Evolutionary conservation across 1,140 invertebrate genomes (phyloP), one percentile per base, ranked within the genome.

Genomic region (Drosophila carrolli): DNA sequence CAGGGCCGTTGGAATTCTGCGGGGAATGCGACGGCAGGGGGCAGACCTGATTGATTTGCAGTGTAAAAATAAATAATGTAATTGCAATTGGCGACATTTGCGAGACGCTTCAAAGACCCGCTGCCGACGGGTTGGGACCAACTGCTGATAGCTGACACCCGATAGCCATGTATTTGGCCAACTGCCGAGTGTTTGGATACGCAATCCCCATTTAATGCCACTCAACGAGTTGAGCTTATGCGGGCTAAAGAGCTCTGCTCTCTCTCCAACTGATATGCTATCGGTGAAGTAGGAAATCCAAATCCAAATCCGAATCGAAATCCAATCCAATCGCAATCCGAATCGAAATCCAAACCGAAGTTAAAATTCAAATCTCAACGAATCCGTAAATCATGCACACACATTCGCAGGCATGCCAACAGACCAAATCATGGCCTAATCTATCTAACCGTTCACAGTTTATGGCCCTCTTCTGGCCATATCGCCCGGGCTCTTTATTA

Each of bases 361-460:
- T 61, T 48, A 44, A 47, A 73, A 58, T 73, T 67, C 47, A 81
- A 82, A 83, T 83, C 82, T 86, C 83, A 82, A 82, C 79, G 66
- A 55, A 88, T 86, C 77, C 75, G 83, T 79, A 79, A 82, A 86
- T 88, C 83, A 88, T 75, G 66, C 78, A 63, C 55, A 56, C 51
- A 73, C 60, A 74, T 68, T 35, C 50, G 32, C 53, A 50, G 53
- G 48, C 27, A 41, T 46, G 50, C 53, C 59, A 51, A 78, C 78
- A 76, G 83, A 79, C 75, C 79, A 86, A 86, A 86, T 86, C 83
- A 86, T 86, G 83, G 83, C 79, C 83, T 86, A 86, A 86, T 86
- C 83, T 86, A 86, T 75, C 72, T 57, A 68, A 58, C 58, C 83
- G 75, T 74, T 74, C 60, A 60, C 62, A 62, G 53, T 86, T 88